Evolutionary conservation across 2,797 vertebrate species (phyloP).

Genomic region (Oreortyx pictus): DNA sequence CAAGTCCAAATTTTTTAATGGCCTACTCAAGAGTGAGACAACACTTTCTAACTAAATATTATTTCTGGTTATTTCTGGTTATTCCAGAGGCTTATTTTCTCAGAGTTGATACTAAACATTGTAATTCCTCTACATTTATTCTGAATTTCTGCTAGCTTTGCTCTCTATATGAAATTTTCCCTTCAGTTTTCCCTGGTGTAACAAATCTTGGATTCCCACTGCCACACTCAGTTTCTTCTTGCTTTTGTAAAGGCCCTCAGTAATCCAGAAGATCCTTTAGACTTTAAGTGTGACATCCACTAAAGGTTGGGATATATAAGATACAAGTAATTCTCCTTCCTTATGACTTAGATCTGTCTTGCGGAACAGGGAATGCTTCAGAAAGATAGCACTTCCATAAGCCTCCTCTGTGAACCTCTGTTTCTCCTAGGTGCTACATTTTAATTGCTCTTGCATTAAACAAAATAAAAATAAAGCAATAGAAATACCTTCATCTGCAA

Average conservation of each 20-base stretch:
- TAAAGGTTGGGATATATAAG: neutral
- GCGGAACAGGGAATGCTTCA: neutral
- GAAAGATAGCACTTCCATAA: neutral
- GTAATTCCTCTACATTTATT: neutral
- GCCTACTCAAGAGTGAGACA: neutral
- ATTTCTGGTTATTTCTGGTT: neutral
- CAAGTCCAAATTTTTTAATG: neutral
- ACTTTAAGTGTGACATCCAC: neutral
- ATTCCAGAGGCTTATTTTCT: neutral
- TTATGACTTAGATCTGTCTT: neutral
- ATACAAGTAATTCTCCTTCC: neutral
- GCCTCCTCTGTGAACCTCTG: neutral
- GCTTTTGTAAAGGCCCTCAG: neutral
- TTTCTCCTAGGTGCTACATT: neutral
- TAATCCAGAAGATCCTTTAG: neutral
- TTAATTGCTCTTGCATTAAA: neutral
- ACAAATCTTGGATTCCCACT: accelerated
- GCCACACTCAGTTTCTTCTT: neutral
- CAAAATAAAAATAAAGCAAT: too few relatives aligned
- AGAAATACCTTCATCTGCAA: neutral
- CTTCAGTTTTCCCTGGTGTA: neutral
- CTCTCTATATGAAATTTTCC: neutral
- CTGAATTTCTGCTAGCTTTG: neutral
- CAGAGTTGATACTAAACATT: neutral
- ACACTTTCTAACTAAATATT: neutral